Evolutionary conservation across 2,797 vertebrate species (phyloP).

Genomic region (Simalia tracyae): DNA sequence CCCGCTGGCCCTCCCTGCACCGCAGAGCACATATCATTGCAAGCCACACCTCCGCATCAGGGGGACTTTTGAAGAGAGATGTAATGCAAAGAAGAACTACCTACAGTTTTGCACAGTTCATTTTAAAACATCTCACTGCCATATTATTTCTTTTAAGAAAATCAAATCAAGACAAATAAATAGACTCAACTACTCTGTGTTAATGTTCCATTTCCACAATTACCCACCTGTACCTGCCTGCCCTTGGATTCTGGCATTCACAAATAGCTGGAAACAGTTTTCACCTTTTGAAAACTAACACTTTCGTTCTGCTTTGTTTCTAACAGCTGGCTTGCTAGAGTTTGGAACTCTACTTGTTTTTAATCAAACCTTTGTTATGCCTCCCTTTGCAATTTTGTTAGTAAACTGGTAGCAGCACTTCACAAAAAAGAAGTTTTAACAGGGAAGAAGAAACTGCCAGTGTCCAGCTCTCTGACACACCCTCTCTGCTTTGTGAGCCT

Average conservation of each 20-base stretch:
- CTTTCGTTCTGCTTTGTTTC: constrained; percentile 43
- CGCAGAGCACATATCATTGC: neutral
- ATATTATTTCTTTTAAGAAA: constrained; percentile 61
- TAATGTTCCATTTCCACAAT: constrained; percentile 74
- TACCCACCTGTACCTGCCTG: constrained; percentile 83
- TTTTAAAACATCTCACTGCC: constrained; percentile 73
- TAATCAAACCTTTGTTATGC: constrained; percentile 59
- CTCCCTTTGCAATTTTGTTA: constrained; percentile 79
- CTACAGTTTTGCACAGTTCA: constrained; percentile 69
- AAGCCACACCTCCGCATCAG: constrained; percentile 53
- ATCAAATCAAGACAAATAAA: constrained; percentile 89
- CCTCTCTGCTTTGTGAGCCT: constrained; percentile 62
- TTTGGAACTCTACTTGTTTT: constrained; percentile 71
- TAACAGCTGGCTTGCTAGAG: constrained; percentile 74
- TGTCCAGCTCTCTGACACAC: constrained; percentile 55
- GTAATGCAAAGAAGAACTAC: constrained; percentile 64
- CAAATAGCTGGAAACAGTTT: constrained; percentile 77
- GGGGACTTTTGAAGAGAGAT: constrained; percentile 57
- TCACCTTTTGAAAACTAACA: constrained; percentile 73
- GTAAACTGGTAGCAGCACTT: constrained; percentile 85
- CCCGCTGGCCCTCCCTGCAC: neutral
- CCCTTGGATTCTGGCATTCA: constrained; percentile 75
- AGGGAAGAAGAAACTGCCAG: constrained; percentile 55
- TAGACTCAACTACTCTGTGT: constrained; percentile 82
- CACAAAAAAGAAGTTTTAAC: constrained; percentile 69